A percentile compares a stretch with the other conserved stretches of the same genome.
phyloP scores from a whole-genome alignment of 92 coral and sea anemone genomes.

The Porites evermanni region DNA sequence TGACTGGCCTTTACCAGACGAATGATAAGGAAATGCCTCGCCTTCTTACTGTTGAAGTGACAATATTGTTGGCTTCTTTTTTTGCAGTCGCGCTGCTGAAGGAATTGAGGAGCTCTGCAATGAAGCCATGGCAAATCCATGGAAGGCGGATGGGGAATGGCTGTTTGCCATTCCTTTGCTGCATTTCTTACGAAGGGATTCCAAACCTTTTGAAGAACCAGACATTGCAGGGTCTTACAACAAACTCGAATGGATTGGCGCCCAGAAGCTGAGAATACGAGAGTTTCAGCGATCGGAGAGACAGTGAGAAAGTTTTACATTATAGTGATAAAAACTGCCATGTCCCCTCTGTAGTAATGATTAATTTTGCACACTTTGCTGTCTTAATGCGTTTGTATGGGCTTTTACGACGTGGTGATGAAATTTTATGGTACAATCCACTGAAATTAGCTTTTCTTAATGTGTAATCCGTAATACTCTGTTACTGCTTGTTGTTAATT shows the following conservation, averaged over 20 bases:
- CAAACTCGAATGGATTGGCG: constrained; percentile 55
- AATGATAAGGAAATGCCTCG: too few species aligned
- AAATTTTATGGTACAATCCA: too few species aligned
- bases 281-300: constrained; percentile 12
- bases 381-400: too few species aligned
- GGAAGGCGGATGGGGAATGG: constrained; percentile 38
- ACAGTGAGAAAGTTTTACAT: background rate
- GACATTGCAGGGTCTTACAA: constrained; percentile 30
- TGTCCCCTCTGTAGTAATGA: too few species aligned
- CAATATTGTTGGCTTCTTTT: background rate
- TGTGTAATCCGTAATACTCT: too few species aligned
- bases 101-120: constrained; percentile 28
- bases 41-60: too few species aligned
- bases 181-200: constrained; percentile 69
- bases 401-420: too few species aligned
- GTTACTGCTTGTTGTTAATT: too few species aligned
- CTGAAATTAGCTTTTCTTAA: too few species aligned
- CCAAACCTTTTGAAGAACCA: constrained; percentile 64
- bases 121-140: background rate
- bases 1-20: too few species aligned
- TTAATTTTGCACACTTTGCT: too few species aligned
- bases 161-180: constrained; percentile 72
- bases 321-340: too few species aligned
- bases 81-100: constrained; percentile 4
- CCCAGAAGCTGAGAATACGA: constrained; percentile 3